These are phyloP conservation scores for Agapornis canus DNA, from an alignment of 2,797 vertebrate species.

Conservation along the genomic window DNA sequence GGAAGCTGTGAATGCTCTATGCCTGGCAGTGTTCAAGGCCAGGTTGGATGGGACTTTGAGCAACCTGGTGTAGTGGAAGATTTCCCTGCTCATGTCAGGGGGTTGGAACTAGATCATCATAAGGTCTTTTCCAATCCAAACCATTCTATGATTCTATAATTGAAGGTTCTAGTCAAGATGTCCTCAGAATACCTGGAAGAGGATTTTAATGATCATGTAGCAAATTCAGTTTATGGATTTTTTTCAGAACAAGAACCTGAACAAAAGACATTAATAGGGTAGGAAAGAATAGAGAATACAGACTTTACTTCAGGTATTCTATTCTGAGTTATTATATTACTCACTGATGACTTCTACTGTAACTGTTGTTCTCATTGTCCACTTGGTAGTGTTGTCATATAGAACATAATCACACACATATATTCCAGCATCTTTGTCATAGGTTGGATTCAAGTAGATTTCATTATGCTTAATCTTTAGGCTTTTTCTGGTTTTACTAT, in stretches of 20 bases:
- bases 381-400: conserved; percentile 24
- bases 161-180: background rate
- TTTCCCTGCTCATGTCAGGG: background rate
- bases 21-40: background rate
- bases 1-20: background rate
- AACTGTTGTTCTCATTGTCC: conserved; percentile 72
- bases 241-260: background rate
- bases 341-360: conserved; percentile 70
- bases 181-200: background rate
- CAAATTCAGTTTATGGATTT: background rate
- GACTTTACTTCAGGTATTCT: background rate
- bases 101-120: background rate
- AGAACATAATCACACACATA: conserved; percentile 77
- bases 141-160: background rate
- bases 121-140: background rate
- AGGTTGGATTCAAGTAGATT: conserved; percentile 54
- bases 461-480: conserved; percentile 32
- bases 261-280: background rate
- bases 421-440: conserved; percentile 54
- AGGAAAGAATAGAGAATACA: background rate
- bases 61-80: background rate
- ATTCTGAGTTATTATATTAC: background rate
- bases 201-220: background rate
- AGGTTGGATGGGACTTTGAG: background rate
- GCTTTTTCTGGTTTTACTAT: background rate